Evolutionary conservation across 2,113 vertebrate species (phyloP).

Genomic region (Takifugu flavidus): DNA sequence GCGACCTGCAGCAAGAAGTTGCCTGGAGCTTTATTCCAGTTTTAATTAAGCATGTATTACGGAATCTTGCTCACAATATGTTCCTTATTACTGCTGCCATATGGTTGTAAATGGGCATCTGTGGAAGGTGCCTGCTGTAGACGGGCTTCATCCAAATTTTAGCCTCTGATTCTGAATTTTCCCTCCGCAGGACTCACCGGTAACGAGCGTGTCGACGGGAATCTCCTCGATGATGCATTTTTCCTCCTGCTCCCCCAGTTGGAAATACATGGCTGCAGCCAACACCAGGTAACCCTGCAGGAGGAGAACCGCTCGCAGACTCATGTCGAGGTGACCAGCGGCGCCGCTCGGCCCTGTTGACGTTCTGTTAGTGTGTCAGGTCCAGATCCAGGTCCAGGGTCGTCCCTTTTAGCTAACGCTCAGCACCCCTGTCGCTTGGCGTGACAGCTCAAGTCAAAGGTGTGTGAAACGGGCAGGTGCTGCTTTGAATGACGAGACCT

Average conservation of each 20-base stretch:
- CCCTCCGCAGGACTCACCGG: slow-evolving; percentile 73
- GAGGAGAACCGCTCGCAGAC: slow-evolving; percentile 47
- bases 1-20: slow-evolving; percentile 71
- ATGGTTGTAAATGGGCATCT: too few species aligned
- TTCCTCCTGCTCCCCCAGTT: slow-evolving; percentile 83
- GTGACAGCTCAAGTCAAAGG: slow-evolving; percentile 4
- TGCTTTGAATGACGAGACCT: slow-evolving; percentile 46
- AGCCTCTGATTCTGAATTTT: slow-evolving; percentile 14
- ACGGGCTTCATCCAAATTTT: too few species aligned
- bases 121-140: too few species aligned
- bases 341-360: too few species aligned
- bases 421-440: background rate
- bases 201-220: slow-evolving; percentile 80
- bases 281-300: slow-evolving; percentile 66
- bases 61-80: too few species aligned
- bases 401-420: background rate
- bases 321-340: slow-evolving; percentile 37
- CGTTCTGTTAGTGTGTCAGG: too few species aligned
- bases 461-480: slow-evolving; percentile 74
- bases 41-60: background rate
- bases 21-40: background rate
- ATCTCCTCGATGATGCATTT: slow-evolving; percentile 90
- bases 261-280: slow-evolving; percentile 82
- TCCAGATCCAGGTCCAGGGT: background rate
- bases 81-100: too few species aligned